Conservation (phyloP, 2,113 vertebrate species). For the Acanthisitta chloris region DNA sequence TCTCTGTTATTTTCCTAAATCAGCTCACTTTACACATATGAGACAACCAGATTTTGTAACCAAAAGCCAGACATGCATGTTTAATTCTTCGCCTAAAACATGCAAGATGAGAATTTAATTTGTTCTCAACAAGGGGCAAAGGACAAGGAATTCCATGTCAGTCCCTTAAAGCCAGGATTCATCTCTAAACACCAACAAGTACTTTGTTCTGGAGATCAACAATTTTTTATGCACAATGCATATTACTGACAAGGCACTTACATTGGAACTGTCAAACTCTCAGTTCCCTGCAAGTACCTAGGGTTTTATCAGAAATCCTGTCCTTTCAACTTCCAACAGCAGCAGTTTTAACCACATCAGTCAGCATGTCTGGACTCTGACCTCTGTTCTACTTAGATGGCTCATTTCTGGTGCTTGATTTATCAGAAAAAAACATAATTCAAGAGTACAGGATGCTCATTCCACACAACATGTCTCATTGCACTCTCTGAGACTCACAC, state of each 20-base stretch:
- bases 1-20: not conserved
- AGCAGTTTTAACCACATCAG: not conserved
- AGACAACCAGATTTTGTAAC: not conserved
- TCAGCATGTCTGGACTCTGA: not conserved
- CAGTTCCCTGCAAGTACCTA: not conserved
- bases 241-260: not conserved
- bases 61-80: not conserved
- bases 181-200: not conserved
- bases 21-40: not conserved
- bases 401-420: not conserved
- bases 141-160: not conserved
- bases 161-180: not conserved
- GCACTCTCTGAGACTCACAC: not conserved
- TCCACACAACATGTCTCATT: not conserved
- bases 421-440: not conserved
- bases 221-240: not conserved
- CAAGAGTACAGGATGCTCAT: not conserved
- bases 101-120: not conserved
- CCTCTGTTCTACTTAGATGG: not conserved
- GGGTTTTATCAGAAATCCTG: not conserved
- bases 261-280: not conserved
- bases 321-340: not conserved
- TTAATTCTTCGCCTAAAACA: not conserved
- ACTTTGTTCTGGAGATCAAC: not conserved
- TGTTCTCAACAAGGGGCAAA: not conserved